Conservation (phyloP, 2,888 invertebrate species). For the Acrobasis consociella region DNA sequence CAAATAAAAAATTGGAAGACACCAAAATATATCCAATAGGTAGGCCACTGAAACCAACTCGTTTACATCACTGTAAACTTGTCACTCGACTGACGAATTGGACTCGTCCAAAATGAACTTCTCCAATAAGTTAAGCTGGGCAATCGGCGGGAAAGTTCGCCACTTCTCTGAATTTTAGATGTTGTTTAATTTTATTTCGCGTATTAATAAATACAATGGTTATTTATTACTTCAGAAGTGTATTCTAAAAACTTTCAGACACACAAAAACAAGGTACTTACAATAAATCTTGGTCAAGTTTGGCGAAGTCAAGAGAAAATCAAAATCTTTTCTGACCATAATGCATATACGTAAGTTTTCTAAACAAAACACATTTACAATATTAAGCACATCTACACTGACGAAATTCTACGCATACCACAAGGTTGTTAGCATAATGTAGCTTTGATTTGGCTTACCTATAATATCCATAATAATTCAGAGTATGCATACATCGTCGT, state of each 20-base stretch:
- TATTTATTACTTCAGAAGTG: background rate
- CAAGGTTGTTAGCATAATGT: background rate
- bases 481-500: background rate
- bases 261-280: background rate
- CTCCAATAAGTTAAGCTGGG: background rate
- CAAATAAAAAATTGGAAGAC: too few relatives aligned
- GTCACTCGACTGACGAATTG: background rate
- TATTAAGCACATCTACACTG: too few relatives aligned
- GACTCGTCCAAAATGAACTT: background rate
- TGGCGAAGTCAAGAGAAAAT: background rate
- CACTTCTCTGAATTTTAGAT: background rate
- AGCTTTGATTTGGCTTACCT: slow-evolving; percentile 1
- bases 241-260: background rate
- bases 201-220: background rate
- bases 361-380: too few relatives aligned
- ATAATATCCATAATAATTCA: background rate
- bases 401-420: too few relatives aligned
- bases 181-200: background rate
- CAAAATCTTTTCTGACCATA: background rate
- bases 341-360: too few relatives aligned
- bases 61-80: too few relatives aligned
- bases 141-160: background rate
- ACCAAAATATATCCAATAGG: too few relatives aligned
- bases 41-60: too few relatives aligned
- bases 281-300: background rate